Evolutionary conservation across 2,888 invertebrate species (phyloP).

Genomic region (Hecatera dysodea): DNA sequence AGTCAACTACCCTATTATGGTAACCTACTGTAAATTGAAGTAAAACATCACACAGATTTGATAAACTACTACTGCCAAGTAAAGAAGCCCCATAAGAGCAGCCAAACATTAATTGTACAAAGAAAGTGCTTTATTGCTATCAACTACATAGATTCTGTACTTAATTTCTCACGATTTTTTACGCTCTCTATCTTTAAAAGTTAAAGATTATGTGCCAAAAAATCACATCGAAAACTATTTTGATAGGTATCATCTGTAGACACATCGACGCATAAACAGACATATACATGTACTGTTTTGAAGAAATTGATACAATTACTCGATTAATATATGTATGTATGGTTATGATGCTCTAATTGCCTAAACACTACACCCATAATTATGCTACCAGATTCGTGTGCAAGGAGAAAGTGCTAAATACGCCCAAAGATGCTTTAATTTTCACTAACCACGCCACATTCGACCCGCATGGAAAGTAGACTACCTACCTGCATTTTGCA

Average conservation of each 20-base stretch:
- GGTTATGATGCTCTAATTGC: conserved; percentile 65
- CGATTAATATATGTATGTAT: conserved; percentile 55
- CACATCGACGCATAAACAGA: conserved; percentile 7
- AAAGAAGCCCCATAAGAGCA: conserved; percentile 5
- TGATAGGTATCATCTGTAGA: conserved; percentile 5
- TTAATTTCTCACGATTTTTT: conserved; percentile 26
- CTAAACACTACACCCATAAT: conserved; percentile 67
- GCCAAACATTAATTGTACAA: conserved; percentile 8
- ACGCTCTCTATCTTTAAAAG: conserved; percentile 41
- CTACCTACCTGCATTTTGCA: conserved; percentile 65
- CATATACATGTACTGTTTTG: conserved; percentile 11
- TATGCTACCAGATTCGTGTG: conserved; percentile 66
- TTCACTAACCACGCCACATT: conserved; percentile 70
- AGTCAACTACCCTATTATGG: too few relatives aligned
- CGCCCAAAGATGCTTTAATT: conserved; percentile 67
- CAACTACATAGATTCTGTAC: conserved; percentile 31
- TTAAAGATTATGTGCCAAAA: conserved; percentile 15
- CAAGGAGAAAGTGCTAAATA: conserved; percentile 72
- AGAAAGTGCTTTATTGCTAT: conserved; percentile 35
- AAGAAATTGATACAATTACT: conserved; percentile 43
- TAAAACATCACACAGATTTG: neutral
- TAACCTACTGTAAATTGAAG: neutral
- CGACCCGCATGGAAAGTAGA: conserved; percentile 73
- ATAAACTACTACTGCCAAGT: neutral
- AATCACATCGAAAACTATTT: conserved; percentile 28